phyloP scores from a whole-genome alignment of 2,888 invertebrate genomes.

The Acanthosoma haemorrhoidale region DNA sequence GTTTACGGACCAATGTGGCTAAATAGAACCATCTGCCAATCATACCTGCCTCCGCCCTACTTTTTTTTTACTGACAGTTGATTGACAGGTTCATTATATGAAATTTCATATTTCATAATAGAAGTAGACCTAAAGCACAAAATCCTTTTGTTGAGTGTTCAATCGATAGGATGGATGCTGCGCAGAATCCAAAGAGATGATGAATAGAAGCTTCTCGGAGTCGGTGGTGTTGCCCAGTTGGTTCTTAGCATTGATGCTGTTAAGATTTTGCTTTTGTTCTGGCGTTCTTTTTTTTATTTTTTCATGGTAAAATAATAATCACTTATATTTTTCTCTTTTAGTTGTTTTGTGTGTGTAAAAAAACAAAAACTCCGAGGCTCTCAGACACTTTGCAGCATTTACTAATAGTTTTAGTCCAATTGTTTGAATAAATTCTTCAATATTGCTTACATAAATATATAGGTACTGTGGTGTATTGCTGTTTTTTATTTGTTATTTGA shows the following conservation, averaged over 20 bases:
- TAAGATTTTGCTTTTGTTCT: neutral
- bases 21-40: constrained; percentile 15
- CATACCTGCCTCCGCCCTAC: constrained; percentile 19
- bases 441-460: too few species aligned
- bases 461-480: too few species aligned
- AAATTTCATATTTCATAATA: constrained; percentile 30
- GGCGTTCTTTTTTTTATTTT: neutral
- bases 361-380: too few species aligned
- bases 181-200: constrained; percentile 12
- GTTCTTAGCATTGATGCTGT: neutral
- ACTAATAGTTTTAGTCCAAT: too few species aligned
- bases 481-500: too few species aligned
- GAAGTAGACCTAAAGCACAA: neutral
- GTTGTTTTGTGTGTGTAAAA: too few species aligned
- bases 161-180: constrained; percentile 18
- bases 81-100: constrained; percentile 32
- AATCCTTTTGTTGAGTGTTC: constrained; percentile 14
- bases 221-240: constrained; percentile 1
- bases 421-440: too few species aligned
- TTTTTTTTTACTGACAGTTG: constrained; percentile 9
- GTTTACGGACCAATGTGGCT: neutral
- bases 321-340: neutral
- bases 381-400: too few species aligned
- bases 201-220: constrained; percentile 17
- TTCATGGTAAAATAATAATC: neutral